Conservation (phyloP, 1,140 invertebrate genomes). For the Drosophila kikkawai region DNA sequence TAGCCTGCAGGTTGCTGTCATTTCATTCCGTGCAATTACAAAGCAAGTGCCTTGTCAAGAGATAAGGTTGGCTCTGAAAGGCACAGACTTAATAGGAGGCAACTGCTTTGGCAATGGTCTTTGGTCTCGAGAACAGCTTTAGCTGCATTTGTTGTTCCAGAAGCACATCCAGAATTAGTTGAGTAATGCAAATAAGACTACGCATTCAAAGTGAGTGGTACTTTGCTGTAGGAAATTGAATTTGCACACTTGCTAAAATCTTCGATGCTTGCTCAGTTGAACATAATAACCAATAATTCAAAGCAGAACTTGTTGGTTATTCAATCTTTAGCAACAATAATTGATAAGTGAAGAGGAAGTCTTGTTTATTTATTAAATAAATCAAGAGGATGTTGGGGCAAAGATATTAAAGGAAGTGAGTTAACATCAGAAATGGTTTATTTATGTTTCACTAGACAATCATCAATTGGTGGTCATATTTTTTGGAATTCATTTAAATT, state of each 20-base stretch:
- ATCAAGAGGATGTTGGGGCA: background rate
- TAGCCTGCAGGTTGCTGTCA: slow-evolving; percentile 14
- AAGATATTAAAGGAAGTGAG: background rate
- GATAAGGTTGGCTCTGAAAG: slow-evolving; percentile 17
- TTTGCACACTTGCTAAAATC: too few species aligned
- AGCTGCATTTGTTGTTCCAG: slow-evolving; percentile 5
- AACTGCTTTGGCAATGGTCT: background rate
- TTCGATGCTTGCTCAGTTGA: background rate
- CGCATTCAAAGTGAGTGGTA: background rate
- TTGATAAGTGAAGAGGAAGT: too few species aligned
- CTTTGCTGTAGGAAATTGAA: background rate
- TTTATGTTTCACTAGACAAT: background rate
- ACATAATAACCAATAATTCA: background rate
- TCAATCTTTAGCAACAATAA: background rate
- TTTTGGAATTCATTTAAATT: too few species aligned
- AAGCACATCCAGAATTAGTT: background rate
- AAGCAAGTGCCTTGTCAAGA: slow-evolving; percentile 24
- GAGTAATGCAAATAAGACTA: background rate
- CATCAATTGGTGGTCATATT: background rate
- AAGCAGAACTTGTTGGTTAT: background rate
- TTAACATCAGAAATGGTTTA: background rate
- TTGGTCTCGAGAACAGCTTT: slow-evolving; percentile 1
- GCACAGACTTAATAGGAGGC: background rate
- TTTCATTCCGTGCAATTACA: slow-evolving; percentile 33
- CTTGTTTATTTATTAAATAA: background rate